phyloP scores from a whole-genome alignment of 2,888 invertebrate species.

The Drosophila vallismaia region DNA sequence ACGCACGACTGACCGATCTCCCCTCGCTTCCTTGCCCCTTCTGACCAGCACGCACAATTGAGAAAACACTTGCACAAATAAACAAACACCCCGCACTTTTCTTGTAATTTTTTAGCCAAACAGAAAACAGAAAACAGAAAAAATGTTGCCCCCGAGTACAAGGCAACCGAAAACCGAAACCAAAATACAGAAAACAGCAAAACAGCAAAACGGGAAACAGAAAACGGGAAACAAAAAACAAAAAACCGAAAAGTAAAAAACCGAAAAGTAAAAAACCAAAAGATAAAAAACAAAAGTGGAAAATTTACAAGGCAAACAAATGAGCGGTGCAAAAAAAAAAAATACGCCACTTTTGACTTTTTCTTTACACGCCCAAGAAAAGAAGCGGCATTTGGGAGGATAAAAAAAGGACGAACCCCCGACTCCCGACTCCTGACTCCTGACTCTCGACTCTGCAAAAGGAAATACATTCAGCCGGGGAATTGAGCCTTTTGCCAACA shows the following conservation, averaged over 20 bases:
- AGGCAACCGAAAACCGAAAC: slow-evolving; percentile 17
- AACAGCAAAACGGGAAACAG: slow-evolving; percentile 42
- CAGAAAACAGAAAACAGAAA: slow-evolving; percentile 62
- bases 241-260: slow-evolving; percentile 1
- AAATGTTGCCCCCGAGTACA: slow-evolving; percentile 35
- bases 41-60: slow-evolving; percentile 72
- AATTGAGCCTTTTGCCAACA: slow-evolving; percentile 46
- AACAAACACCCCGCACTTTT: slow-evolving; percentile 67
- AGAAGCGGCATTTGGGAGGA: slow-evolving; percentile 29
- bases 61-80: slow-evolving; percentile 75
- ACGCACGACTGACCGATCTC: slow-evolving; percentile 51
- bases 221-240: slow-evolving; percentile 21
- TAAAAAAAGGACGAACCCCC: slow-evolving; percentile 11
- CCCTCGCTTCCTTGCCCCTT: slow-evolving; percentile 8
- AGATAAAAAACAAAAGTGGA: slow-evolving; percentile 5
- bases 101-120: slow-evolving; percentile 78
- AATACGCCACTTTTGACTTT: slow-evolving; percentile 75
- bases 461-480: slow-evolving; percentile 40
- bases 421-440: no score
- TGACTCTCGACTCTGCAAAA: background rate
- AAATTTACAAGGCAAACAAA: slow-evolving; percentile 73
- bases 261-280: no score
- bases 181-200: slow-evolving; percentile 18
- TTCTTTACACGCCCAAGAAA: slow-evolving; percentile 65
- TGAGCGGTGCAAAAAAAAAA: slow-evolving; percentile 57